phyloP scores from a whole-genome alignment of 2,888 invertebrate species.

The Spatulosminthurus flaviceps region DNA sequence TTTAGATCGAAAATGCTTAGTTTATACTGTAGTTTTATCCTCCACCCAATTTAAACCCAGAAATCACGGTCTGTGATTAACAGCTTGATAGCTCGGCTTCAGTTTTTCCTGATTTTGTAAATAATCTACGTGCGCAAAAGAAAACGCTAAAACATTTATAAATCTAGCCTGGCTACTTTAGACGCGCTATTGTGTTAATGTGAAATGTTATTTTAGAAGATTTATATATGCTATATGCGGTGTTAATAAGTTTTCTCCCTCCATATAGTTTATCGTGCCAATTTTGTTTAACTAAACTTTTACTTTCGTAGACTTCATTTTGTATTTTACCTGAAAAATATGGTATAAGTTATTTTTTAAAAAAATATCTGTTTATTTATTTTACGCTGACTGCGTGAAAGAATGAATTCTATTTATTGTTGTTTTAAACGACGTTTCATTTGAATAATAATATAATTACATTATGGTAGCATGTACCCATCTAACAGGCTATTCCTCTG shows the following conservation, averaged over 20 bases:
- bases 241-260: neutral
- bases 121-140: neutral
- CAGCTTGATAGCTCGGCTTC: neutral
- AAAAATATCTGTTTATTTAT: neutral
- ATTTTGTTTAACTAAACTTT: neutral
- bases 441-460: neutral
- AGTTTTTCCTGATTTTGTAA: constrained; percentile 1
- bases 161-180: neutral
- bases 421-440: neutral
- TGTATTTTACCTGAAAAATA: neutral
- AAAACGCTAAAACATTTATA: neutral
- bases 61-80: neutral
- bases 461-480: neutral
- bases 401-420: neutral
- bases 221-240: neutral
- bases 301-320: constrained; percentile 19
- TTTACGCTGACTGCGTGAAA: neutral
- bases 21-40: neutral
- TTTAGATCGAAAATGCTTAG: neutral
- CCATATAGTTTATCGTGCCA: neutral
- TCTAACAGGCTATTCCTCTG: neutral
- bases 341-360: constrained; percentile 7
- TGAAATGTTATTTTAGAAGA: neutral
- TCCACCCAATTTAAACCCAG: neutral
- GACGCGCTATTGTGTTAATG: neutral